Conservation (phyloP, 2,797 vertebrate genomes). For the Okamejei kenojei region DNA sequence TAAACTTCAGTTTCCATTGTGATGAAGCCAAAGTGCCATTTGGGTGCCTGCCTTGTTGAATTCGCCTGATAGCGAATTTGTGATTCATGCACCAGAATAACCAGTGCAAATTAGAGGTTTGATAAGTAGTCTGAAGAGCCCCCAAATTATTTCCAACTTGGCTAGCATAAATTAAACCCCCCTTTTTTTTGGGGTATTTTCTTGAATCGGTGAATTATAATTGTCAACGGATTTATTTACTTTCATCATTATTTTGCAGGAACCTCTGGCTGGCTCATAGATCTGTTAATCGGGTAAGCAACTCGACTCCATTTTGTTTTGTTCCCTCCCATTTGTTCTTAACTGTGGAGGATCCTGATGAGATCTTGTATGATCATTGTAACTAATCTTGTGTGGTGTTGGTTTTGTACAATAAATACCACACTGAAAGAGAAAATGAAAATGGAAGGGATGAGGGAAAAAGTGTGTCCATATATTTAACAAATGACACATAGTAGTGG, state of each 20-base stretch:
- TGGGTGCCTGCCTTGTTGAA: too few relatives aligned
- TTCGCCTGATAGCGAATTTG: too few relatives aligned
- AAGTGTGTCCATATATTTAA: not conserved
- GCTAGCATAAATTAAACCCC: not conserved
- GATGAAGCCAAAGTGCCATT: too few relatives aligned
- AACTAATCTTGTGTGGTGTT: not conserved
- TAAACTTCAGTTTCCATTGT: too few relatives aligned
- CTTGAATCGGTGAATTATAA: not conserved
- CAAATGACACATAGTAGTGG: not conserved
- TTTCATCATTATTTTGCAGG: slow-evolving; percentile 58
- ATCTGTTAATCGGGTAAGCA: slow-evolving; percentile 94
- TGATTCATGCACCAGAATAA: too few relatives aligned
- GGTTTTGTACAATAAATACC: not conserved
- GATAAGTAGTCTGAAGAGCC: not conserved
- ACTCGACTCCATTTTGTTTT: slow-evolving; percentile 3
- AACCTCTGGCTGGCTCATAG: slow-evolving; percentile 97
- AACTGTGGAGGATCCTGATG: not conserved
- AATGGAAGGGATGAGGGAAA: not conserved
- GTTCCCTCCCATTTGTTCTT: not conserved
- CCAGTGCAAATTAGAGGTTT: not conserved
- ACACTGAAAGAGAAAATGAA: not conserved
- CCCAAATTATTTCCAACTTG: not conserved
- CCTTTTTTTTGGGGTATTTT: not conserved
- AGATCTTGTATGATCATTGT: not conserved
- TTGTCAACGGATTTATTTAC: not conserved